Conservation (phyloP, 1,140 invertebrate genomes). For the Drosophila nannoptera region DNA sequence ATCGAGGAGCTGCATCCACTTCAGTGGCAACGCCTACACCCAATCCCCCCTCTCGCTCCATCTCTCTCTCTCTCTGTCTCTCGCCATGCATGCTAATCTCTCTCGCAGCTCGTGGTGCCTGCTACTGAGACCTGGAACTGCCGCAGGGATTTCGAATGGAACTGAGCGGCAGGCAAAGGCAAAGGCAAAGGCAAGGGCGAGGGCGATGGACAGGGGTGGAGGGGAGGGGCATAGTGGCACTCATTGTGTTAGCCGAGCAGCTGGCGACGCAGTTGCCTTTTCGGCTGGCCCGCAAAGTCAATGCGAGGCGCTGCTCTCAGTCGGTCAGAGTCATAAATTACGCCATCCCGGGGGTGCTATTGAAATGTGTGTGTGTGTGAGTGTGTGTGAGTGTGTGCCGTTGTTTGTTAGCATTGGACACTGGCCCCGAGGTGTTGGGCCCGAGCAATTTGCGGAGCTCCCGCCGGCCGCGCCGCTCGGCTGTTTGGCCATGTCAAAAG, state of each 20-base stretch:
- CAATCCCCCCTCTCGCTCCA: too few relatives aligned
- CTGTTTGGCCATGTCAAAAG: conserved; percentile 61
- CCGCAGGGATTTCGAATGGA: conserved; percentile 8
- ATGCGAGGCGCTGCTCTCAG: conserved; percentile 54
- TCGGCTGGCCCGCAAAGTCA: conserved; percentile 65
- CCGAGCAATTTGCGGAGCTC: conserved; percentile 38
- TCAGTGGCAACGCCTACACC: conserved; percentile 50
- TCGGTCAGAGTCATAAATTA: conserved; percentile 75
- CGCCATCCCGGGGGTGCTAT: conserved; percentile 73
- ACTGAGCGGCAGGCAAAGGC: not conserved
- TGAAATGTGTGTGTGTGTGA: conserved; percentile 51
- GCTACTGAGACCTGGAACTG: conserved; percentile 17
- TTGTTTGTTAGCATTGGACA: conserved; percentile 47
- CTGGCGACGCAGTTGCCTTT: conserved; percentile 16
- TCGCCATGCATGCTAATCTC: conserved; percentile 48
- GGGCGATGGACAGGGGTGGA: not conserved
- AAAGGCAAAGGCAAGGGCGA: not conserved
- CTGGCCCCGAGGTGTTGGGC: conserved; percentile 59
- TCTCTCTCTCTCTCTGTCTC: too few relatives aligned
- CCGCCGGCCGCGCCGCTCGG: conserved; percentile 10
- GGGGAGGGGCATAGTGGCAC: conserved; percentile 19
- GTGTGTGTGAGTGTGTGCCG: conserved; percentile 9
- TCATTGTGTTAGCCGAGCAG: conserved; percentile 27
- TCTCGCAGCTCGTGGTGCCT: conserved; percentile 20
- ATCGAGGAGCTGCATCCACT: conserved; percentile 55